Conservation (phyloP, 2,888 invertebrate genomes). For the Ecliptopera silaceata region DNA sequence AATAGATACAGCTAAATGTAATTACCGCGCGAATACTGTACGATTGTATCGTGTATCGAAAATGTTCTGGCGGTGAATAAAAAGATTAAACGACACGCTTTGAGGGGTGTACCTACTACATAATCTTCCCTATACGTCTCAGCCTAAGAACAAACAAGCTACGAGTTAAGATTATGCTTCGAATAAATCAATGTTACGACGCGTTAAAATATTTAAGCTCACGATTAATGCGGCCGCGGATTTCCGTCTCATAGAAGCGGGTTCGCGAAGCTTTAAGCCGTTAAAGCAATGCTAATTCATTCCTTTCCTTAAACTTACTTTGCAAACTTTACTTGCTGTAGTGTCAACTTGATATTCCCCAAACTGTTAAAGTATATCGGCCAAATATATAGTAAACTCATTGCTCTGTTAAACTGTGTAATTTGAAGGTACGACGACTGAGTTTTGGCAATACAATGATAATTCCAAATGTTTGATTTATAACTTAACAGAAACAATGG, state of each 20-base stretch:
- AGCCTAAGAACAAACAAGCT: conserved; percentile 81
- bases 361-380: neutral
- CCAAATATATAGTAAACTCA: neutral
- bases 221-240: conserved; percentile 76
- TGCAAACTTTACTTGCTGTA: conserved; percentile 1
- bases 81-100: conserved; percentile 49
- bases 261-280: conserved; percentile 39
- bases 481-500: conserved; percentile 29
- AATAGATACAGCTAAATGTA: conserved; percentile 35
- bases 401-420: neutral
- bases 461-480: conserved; percentile 31
- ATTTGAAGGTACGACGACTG: conserved; percentile 15
- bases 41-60: conserved; percentile 1
- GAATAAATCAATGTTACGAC: conserved; percentile 83
- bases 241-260: conserved; percentile 65
- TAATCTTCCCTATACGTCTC: conserved; percentile 79
- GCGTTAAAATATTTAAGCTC: conserved; percentile 82
- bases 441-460: conserved; percentile 30
- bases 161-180: conserved; percentile 76
- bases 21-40: neutral
- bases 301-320: conserved; percentile 24
- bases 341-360: conserved; percentile 1
- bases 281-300: conserved; percentile 32
- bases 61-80: conserved; percentile 5
- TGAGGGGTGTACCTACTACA: conserved; percentile 54